Conservation (phyloP, 2,888 invertebrate species). For the Drosophila helvetica region DNA sequence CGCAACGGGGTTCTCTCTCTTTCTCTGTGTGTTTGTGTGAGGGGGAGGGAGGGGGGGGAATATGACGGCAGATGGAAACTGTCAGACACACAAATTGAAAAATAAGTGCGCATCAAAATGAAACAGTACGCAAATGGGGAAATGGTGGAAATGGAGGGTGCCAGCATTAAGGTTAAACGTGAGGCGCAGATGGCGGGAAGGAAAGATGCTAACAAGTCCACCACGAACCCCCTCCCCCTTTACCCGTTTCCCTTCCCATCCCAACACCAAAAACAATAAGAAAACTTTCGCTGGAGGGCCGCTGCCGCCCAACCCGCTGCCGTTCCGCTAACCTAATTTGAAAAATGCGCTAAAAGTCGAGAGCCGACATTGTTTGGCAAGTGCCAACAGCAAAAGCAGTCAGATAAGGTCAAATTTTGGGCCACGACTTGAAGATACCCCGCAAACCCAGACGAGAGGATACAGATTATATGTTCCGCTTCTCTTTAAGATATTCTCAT, state of each 20-base stretch:
- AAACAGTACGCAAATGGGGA: constrained; percentile 36
- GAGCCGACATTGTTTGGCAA: constrained; percentile 59
- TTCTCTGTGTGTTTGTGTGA: neutral
- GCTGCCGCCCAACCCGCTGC: neutral
- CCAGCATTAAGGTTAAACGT: constrained; percentile 48
- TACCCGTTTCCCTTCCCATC: constrained; percentile 16
- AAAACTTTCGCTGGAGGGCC: constrained; percentile 48
- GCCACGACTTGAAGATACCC: constrained; percentile 25
- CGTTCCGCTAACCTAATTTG: constrained; percentile 65
- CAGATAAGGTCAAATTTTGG: constrained; percentile 18
- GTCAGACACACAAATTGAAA: constrained; percentile 61
- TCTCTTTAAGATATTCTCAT: neutral
- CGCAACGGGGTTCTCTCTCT: constrained; percentile 5
- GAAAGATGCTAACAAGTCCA: constrained; percentile 55
- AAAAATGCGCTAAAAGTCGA: constrained; percentile 62
- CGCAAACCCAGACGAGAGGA: constrained; percentile 5
- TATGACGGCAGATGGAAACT: constrained; percentile 20
- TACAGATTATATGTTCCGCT: neutral
- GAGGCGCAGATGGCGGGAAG: constrained; percentile 58
- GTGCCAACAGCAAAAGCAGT: constrained; percentile 43
- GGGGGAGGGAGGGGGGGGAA: no score
- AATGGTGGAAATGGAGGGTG: constrained; percentile 17
- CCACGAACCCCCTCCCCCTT: constrained; percentile 43
- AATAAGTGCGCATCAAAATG: constrained; percentile 64
- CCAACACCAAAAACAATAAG: constrained; percentile 50